Percentiles rank a stretch among this genome's conserved stretches.
Conservation (phyloP, 2,113 vertebrate genomes). For the Himantopus leucocephalus region DNA sequence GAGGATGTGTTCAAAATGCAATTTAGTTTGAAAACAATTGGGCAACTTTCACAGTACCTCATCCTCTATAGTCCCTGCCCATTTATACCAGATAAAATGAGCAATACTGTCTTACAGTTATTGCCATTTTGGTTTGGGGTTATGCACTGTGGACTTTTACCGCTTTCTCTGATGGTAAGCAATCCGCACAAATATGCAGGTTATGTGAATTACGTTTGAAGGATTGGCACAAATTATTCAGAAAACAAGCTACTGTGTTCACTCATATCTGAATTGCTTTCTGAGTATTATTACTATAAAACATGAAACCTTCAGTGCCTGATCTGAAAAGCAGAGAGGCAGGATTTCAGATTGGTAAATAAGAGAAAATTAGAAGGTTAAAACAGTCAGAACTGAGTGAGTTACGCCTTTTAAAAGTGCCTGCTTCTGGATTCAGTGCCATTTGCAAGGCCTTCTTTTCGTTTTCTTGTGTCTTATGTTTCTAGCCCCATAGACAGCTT, state of each 20-base stretch:
- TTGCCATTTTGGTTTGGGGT: background rate
- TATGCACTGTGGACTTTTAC: background rate
- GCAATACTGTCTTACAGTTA: background rate
- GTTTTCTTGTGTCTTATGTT: background rate
- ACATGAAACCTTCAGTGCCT: background rate
- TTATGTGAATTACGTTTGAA: conserved; percentile 4
- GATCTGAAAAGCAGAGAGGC: background rate
- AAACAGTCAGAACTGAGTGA: background rate
- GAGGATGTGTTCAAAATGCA: background rate
- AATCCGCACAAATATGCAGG: background rate
- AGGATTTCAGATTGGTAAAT: conserved; percentile 15
- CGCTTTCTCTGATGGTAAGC: background rate
- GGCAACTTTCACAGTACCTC: background rate
- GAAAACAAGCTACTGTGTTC: background rate
- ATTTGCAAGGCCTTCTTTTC: background rate
- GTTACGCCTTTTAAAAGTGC: background rate
- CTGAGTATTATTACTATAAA: background rate
- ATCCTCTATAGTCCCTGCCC: background rate
- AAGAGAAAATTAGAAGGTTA: conserved; percentile 23
- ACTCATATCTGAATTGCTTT: background rate
- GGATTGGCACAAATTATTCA: background rate
- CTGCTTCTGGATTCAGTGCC: background rate
- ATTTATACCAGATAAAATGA: background rate
- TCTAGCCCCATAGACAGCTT: background rate
- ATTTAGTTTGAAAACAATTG: background rate